A percentile compares a stretch with the other conserved stretches of the same genome.
These are phyloP conservation scores for Pipistrellus nathusii DNA, from an alignment of 2,797 vertebrate genomes.

Conservation along the genomic window DNA sequence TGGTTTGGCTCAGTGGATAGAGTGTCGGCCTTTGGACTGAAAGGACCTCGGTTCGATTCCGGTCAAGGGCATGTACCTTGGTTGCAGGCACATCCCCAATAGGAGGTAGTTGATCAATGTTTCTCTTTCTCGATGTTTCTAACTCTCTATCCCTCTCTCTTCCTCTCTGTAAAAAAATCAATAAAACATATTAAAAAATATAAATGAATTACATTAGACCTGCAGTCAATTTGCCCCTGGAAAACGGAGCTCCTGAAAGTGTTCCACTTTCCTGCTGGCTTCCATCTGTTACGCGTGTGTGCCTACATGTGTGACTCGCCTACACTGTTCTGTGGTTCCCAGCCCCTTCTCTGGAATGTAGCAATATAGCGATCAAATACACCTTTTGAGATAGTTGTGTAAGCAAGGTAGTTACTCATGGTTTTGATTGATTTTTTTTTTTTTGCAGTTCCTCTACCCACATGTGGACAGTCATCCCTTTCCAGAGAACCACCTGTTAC, in stretches of 20 bases:
- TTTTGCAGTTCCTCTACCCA: constrained; percentile 93
- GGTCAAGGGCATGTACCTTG: too few species aligned
- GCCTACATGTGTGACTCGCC: not conserved
- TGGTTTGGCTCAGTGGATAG: too few species aligned
- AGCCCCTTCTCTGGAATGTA: not conserved
- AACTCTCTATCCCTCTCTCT: too few species aligned
- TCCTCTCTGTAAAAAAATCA: too few species aligned
- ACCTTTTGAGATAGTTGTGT: constrained; percentile 5
- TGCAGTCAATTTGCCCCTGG: not conserved
- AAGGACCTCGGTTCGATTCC: too few species aligned
- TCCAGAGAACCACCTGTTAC: constrained; percentile 92
- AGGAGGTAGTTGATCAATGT: too few species aligned
- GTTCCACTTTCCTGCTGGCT: not conserved
- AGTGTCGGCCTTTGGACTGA: too few species aligned
- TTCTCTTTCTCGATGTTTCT: too few species aligned
- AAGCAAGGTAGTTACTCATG: constrained; percentile 20
- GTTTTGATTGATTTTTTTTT: constrained; percentile 77
- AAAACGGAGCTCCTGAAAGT: not conserved
- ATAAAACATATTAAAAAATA: too few species aligned
- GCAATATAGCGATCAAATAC: not conserved
- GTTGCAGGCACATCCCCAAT: too few species aligned
- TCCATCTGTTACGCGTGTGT: not conserved
- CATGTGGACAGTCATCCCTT: constrained; percentile 85
- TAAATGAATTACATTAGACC: not conserved
- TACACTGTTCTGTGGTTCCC: not conserved